A percentile compares a stretch with the other conserved stretches of the same genome.
phyloP scores from a whole-genome alignment of 2,888 invertebrate species.

The Ariolimax columbianus region DNA sequence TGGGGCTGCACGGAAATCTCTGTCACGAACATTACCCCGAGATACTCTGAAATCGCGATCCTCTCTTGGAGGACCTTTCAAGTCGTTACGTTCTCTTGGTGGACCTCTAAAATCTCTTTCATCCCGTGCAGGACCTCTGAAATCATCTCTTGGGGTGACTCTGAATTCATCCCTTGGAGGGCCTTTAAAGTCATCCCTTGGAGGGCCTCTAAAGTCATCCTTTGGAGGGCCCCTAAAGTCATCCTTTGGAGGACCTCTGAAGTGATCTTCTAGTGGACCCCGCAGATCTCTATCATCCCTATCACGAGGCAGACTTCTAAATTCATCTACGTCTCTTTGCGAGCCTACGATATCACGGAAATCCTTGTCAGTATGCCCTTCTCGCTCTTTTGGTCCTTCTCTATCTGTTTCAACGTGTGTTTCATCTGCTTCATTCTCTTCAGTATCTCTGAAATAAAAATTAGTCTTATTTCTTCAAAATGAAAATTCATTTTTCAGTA shows the following conservation, averaged over 20 bases:
- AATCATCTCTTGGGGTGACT: constrained; percentile 46
- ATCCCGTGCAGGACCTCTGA: constrained; percentile 51
- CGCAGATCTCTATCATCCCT: constrained; percentile 39
- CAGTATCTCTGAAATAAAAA: constrained; percentile 27
- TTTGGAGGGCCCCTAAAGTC: constrained; percentile 6
- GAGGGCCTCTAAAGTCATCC: constrained; percentile 39
- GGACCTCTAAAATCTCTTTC: constrained; percentile 54
- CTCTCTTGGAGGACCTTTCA: constrained; percentile 55
- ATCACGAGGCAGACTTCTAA: constrained; percentile 16
- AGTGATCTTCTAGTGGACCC: constrained; percentile 19
- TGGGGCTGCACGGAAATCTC: constrained; percentile 1
- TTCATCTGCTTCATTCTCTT: constrained; percentile 30
- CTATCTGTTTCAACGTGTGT: background rate
- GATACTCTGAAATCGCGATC: constrained; percentile 48
- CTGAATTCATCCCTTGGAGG: constrained; percentile 51
- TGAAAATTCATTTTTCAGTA: no score
- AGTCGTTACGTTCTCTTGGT: constrained; percentile 55
- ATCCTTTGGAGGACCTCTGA: constrained; percentile 36
- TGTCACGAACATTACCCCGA: constrained; percentile 39
- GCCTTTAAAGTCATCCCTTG: constrained; percentile 51
- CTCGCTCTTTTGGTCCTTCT: constrained; percentile 24
- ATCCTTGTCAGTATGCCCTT: constrained; percentile 24
- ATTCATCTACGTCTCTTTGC: constrained; percentile 36
- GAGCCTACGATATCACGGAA: constrained; percentile 46
- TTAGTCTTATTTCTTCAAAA: background rate